Evolutionary conservation across 35 echinoderm and acorn worm genomes (phyloP).

Genomic region (Eucidaris tribuloides): DNA sequence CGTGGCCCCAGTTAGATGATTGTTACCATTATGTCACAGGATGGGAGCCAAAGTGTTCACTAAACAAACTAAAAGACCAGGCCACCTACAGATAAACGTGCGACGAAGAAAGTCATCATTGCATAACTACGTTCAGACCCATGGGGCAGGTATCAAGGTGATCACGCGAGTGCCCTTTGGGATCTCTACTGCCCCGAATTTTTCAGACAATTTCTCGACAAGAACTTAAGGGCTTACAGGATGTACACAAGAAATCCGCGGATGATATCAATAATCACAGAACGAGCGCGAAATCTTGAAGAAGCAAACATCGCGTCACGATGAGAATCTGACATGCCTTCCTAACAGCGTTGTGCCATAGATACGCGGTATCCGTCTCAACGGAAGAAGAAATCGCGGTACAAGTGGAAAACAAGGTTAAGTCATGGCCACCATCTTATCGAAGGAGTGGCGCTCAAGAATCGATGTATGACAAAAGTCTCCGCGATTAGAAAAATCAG

Average conservation of each 20-base stretch:
- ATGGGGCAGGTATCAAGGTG: constrained; percentile 47
- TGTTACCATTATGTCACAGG: constrained; percentile 32
- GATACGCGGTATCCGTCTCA: neutral
- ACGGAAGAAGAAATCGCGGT: constrained; percentile 22
- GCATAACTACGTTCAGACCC: constrained; percentile 46
- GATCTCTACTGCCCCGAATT: neutral
- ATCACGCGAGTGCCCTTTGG: constrained; percentile 29
- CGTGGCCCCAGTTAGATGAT: constrained; percentile 54
- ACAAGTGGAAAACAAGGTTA: constrained; percentile 23
- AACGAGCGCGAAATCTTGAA: too few relatives aligned
- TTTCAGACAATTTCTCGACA: constrained; percentile 50
- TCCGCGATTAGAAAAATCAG: constrained; percentile 20
- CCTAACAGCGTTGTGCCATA: neutral
- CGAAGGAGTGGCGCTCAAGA: constrained; percentile 36
- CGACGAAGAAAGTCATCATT: constrained; percentile 39
- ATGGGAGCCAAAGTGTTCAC: constrained; percentile 51
- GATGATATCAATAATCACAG: constrained; percentile 39
- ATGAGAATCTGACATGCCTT: neutral
- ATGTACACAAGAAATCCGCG: constrained; percentile 33
- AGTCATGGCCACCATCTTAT: constrained; percentile 36
- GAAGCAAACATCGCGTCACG: too few relatives aligned
- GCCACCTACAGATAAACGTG: constrained; percentile 56
- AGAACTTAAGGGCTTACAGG: constrained; percentile 45
- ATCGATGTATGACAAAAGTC: constrained; percentile 41
- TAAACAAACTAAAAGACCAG: constrained; percentile 45